These are phyloP conservation scores for Natator depressus DNA, from an alignment of 2,113 vertebrate species.

Conservation along the genomic window DNA sequence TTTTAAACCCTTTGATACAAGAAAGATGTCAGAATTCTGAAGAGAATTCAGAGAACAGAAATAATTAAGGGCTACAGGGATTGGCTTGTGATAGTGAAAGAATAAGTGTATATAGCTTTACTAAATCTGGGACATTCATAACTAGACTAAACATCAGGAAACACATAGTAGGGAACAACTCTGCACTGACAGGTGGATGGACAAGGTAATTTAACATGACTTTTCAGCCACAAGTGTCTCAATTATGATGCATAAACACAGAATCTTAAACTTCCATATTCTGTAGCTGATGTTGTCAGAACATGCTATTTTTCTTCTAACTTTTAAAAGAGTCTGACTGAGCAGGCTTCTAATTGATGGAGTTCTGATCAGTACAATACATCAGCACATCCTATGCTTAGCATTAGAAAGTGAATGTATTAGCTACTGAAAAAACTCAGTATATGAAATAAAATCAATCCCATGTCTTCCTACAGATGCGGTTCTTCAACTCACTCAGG, in stretches of 20 bases:
- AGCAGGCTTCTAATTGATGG: not conserved
- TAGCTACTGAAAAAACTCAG: not conserved
- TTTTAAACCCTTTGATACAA: not conserved
- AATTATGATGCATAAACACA: not conserved
- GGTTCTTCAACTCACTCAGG: constrained; percentile 23
- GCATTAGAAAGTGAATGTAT: not conserved
- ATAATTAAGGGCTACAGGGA: not conserved
- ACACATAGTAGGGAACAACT: not conserved
- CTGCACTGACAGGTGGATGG: not conserved
- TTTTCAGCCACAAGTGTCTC: not conserved
- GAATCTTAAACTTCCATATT: not conserved
- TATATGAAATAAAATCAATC: not conserved
- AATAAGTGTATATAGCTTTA: not conserved
- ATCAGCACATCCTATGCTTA: constrained; percentile 2
- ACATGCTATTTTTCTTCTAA: not conserved
- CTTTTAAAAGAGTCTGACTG: not conserved
- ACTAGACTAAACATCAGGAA: not conserved
- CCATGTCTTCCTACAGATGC: constrained; percentile 37
- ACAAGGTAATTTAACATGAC: not conserved
- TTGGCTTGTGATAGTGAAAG: not conserved
- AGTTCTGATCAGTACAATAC: not conserved
- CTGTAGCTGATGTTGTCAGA: not conserved
- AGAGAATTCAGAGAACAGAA: not conserved
- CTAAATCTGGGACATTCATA: not conserved
- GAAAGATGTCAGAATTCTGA: not conserved